A percentile compares a stretch with the other conserved stretches of the same genome.
Evolutionary conservation across 2,888 invertebrate species (phyloP).

Genomic region (Erebia epiphron): DNA sequence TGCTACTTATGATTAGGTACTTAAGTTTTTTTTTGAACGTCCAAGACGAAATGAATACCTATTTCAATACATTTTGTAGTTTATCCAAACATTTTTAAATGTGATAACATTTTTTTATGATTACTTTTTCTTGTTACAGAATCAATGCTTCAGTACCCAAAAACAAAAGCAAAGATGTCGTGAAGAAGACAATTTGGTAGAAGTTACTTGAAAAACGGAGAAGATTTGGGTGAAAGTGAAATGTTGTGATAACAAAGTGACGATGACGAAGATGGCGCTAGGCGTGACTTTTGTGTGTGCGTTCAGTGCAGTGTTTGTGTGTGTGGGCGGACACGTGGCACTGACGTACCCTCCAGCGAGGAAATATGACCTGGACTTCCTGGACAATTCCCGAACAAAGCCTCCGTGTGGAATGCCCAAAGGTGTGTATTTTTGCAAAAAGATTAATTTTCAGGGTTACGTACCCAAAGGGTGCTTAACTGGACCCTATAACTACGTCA

Average conservation of each 20-base stretch:
- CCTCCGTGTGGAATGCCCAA: constrained; percentile 98
- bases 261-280: constrained; percentile 55
- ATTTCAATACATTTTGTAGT: no score
- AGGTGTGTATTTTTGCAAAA: constrained; percentile 82
- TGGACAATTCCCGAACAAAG: constrained; percentile 94
- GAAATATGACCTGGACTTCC: constrained; percentile 94
- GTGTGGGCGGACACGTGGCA: constrained; percentile 87
- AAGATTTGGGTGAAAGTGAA: constrained; percentile 29
- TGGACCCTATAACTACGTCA: no score
- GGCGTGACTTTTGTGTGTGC: constrained; percentile 55
- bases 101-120: background rate
- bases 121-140: constrained; percentile 26
- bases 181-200: constrained; percentile 14
- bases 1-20: no score
- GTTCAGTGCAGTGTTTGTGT: constrained; percentile 52
- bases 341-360: constrained; percentile 95
- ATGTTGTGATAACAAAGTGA: constrained; percentile 36
- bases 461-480: no score
- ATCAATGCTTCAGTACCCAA: background rate
- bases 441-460: background rate
- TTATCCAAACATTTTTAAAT: no score
- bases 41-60: no score
- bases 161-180: constrained; percentile 21
- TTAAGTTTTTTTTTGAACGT: no score
- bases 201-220: background rate